Base-by-base conservation (phyloP, 2,113 vertebrate genomes). In the Misgurnus anguillicaudatus region DNA sequence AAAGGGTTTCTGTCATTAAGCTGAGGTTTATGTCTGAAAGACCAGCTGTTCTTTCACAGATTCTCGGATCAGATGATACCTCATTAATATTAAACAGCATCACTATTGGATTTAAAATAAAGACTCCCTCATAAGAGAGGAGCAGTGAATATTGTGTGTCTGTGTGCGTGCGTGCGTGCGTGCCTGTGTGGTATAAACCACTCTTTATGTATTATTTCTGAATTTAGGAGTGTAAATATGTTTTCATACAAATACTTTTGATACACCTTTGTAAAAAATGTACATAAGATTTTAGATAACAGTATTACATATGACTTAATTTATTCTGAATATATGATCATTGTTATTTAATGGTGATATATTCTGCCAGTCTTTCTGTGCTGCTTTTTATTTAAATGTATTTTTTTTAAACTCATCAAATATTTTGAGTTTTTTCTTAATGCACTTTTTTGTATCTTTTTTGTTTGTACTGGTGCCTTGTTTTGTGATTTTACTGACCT, bases 211-310 rank as follows among this genome's bases (percentile, higher is more conserved):
- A n/a, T n/a, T 57, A 17, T 57, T 92, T 90, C 17, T 82, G 78
- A 89, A 87, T 91, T 89, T 86, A 85, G 86, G 90, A 81, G 86
- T 91, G 91, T 94, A 92, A 89, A 92, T 91, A 93, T 81, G 87
- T 91, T 94, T 94, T 92, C 89, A 91, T 91, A 93, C 82, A 78
- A 75, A 67, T 82, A 79, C 80, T 91, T 94, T 94, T 94, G 89
- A 94, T 94, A 93, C 83, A 80, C 77, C 86, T 86, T 86, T 93
- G 90, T 92, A 91, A 91, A 91, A 85, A 85, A 85, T 94, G 92
- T 93, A 92, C 82, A 93, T 92, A 92, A 91, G 91, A 93, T 92
- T 93, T 90, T 92, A 92, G 90, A 92, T 86, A 90, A 83, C 87
- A 90, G 84, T 91, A 88, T 90, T 45, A 84, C 87, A 87, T 85